Base-by-base conservation (phyloP, 2,888 invertebrate species). In the Drosophila algonquin region DNA sequence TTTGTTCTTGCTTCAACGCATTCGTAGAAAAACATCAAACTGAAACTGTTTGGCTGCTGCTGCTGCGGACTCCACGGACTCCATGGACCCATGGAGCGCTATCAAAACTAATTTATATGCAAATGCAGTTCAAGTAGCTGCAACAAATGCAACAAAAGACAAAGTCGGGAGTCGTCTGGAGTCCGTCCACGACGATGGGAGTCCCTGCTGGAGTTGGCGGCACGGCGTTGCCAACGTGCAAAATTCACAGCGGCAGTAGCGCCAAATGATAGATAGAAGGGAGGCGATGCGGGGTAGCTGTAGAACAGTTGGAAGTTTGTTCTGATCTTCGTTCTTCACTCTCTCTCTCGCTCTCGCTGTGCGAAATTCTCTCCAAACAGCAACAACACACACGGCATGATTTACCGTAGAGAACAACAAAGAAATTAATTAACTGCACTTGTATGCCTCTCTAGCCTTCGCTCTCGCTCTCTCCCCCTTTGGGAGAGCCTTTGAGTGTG, bases 331-430 rank as follows among this genome's bases (percentile, higher is more conserved):
- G 53, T 35, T 62, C 57, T 54, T 61, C 52, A 62, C 30, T 44
- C 44, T 61, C 55, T 56, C n/a, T n/a, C 40, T 4, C 35, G 45
- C 40, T 18, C 45, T 58, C 32, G 54, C 51, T 56, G 44, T 63
- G 72, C 63, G 59, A 71, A 70, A 56, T 71, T 63, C 72, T 59
- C 51, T 51, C 58, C 24, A 35, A 40, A 57, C 59, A 64, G 51
- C 63, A 73, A 55, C 75, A 80, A 54, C 55, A 73, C 75, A 75
- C 77, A 76, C 67, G 68, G 57, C 79, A 87, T 87, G 88, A 88
- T 87, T 87, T 86, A 88, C 87, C 87, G 84, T 87, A 88, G 84
- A 78, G 60, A 84, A 80, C 84, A 88, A 88, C 87, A 83, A 88
- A 87, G 89, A 87, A 87, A 87, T 87, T 87, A 87, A 87, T 87